Base-by-base conservation (phyloP, 2,888 invertebrate genomes). In the Sussaba pulchella region DNA sequence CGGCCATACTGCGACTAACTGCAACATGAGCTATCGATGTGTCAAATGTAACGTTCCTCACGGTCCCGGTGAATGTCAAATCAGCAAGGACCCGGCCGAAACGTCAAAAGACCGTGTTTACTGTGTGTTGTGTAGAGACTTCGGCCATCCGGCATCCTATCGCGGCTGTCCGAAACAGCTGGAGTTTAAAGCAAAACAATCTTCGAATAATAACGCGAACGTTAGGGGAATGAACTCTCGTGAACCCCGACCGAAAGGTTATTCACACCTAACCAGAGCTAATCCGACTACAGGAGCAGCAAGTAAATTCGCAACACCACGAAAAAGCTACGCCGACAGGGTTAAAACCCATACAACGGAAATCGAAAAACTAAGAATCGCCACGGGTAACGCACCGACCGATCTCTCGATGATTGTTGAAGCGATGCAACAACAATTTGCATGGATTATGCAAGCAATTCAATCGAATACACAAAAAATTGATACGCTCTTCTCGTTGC, bases 1-100 rank as follows among this genome's bases (percentile, higher is more conserved):
- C 2, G 77, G 77, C 0, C 73, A 77, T 10, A 67, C 41, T 0
- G 77, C 72, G 19, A 10, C 45, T 0, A 78, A 78, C 19, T 78
- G 81, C 64, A 70, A 73, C 8, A 43, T 81, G 21, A 47, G 14
- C 0, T 78, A 61, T 17, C 57, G 73, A 0, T 81, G 77, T 26
- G 73, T 77, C 1, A 59, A 76, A 54, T 78, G 81, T 26, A 45
- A 67, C 2, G 17, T 14, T 9, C 19, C 64, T 1, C 76, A 80
- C 21, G 69, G 61, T 0, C 71, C 66, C 5, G 61, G 50, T 1
- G 14, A 71, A 52, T 80, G 76, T 21, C 63, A 63, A 43, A 12
- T 10, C 2, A n/a, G n/a, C n/a, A 43, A 43, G 2, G n/a, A 43
- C n/a, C 43, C 31, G 6, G 31, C 31, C 8, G 12, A 50, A 50